phyloP scores from a whole-genome alignment of 2,797 vertebrate species.

The Ptychobarbus kaznakovi region DNA sequence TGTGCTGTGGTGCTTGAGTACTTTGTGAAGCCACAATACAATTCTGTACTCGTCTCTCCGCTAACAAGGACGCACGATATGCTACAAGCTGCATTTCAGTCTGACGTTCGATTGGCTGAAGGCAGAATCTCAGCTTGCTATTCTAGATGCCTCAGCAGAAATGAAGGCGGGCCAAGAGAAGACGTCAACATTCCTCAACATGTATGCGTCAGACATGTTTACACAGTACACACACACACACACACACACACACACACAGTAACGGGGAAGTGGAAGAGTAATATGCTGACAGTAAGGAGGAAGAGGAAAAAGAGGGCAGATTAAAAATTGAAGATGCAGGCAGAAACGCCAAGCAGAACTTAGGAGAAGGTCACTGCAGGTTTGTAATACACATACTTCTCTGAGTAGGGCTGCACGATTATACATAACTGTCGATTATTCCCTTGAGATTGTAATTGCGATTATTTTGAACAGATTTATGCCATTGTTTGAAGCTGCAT shows the following conservation, averaged over 20 bases:
- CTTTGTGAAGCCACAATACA: constrained; percentile 35
- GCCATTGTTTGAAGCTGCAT: too few relatives aligned
- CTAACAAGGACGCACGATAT: constrained; percentile 54
- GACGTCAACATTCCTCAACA: constrained; percentile 19
- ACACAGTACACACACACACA: constrained; percentile 6
- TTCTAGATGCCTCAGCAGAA: constrained; percentile 48
- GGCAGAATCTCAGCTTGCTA: constrained; percentile 31
- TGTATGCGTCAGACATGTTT: constrained; percentile 16
- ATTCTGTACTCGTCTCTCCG: constrained; percentile 40
- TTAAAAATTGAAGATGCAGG: constrained; percentile 59
- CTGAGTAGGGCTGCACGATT: not conserved
- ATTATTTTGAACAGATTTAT: too few relatives aligned
- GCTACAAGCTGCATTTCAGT: constrained; percentile 50
- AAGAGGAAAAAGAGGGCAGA: constrained; percentile 43
- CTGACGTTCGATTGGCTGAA: constrained; percentile 46
- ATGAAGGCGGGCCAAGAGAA: constrained; percentile 22
- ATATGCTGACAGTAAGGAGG: constrained; percentile 44
- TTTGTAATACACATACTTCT: constrained; percentile 25
- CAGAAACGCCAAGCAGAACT: constrained; percentile 38
- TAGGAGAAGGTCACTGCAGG: constrained; percentile 55
- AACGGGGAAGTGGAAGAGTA: constrained; percentile 43
- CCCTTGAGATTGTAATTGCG: too few relatives aligned
- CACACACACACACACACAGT: constrained; percentile 9
- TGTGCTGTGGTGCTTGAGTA: constrained; percentile 47
- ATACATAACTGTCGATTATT: too few relatives aligned